These are phyloP conservation scores for Microchirus variegatus DNA, from an alignment of 2,797 vertebrate genomes.

Conservation along the genomic window DNA sequence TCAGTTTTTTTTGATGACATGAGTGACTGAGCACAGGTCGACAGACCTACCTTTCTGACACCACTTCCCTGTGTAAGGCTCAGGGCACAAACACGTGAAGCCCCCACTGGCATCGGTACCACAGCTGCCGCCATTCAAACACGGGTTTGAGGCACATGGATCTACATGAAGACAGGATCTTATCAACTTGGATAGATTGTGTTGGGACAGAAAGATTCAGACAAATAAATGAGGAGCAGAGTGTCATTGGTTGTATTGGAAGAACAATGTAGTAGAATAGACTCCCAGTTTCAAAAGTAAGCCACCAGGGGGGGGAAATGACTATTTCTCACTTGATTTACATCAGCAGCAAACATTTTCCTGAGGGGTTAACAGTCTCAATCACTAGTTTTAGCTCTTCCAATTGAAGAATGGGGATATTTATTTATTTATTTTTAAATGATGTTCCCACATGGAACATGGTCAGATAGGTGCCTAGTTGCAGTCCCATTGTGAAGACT, in stretches of 20 bases:
- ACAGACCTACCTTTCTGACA: conserved; percentile 64
- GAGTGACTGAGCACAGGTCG: background rate
- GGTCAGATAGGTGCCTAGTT: too few relatives aligned
- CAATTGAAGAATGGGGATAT: too few relatives aligned
- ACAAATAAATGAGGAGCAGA: background rate
- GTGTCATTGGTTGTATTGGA: background rate
- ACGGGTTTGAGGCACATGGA: conserved; percentile 69
- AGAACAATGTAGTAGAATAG: too few relatives aligned
- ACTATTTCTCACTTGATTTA: too few relatives aligned
- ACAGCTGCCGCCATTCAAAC: conserved; percentile 67
- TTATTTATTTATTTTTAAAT: too few relatives aligned
- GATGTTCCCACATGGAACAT: too few relatives aligned
- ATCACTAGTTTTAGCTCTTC: too few relatives aligned
- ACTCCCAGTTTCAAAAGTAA: too few relatives aligned
- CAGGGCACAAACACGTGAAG: conserved; percentile 63
- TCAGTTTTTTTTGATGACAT: background rate
- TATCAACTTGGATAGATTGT: background rate
- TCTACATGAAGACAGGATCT: conserved; percentile 43
- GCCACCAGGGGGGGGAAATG: too few relatives aligned
- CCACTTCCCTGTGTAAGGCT: conserved; percentile 64
- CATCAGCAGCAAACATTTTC: too few relatives aligned
- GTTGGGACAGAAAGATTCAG: background rate
- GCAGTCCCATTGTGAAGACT: too few relatives aligned
- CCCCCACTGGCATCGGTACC: background rate
- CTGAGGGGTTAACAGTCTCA: too few relatives aligned